Conservation (phyloP, 2,888 invertebrate genomes). For the Tupiocoris notatus region DNA sequence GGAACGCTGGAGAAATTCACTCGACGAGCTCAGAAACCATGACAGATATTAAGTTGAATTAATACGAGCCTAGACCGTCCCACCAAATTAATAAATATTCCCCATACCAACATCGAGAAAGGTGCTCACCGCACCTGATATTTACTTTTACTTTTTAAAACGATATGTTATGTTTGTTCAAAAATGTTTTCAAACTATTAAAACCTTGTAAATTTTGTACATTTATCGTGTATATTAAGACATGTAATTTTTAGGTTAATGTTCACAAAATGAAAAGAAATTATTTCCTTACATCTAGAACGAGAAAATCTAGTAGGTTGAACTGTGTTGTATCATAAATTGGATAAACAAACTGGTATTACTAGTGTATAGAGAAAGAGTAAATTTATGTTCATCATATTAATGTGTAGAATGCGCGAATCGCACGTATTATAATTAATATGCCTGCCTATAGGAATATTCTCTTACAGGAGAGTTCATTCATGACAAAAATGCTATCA, state of each 20-base stretch:
- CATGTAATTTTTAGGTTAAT: slow-evolving; percentile 39
- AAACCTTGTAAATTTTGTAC: slow-evolving; percentile 47
- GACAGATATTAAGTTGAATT: no score
- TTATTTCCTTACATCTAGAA: slow-evolving; percentile 36
- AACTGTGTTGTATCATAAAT: slow-evolving; percentile 22
- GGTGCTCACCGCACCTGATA: background rate
- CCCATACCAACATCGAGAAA: background rate
- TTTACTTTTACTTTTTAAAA: slow-evolving; percentile 7
- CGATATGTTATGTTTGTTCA: slow-evolving; percentile 44
- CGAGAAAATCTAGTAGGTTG: slow-evolving; percentile 42
- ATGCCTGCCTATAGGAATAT: slow-evolving; percentile 39
- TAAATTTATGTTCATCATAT: slow-evolving; percentile 38
- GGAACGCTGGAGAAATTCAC: no score
- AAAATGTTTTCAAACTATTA: slow-evolving; percentile 23
- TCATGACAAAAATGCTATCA: background rate
- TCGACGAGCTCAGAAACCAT: no score
- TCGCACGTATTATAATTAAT: slow-evolving; percentile 36
- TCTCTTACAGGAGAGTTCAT: background rate
- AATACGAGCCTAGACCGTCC: background rate
- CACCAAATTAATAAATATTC: slow-evolving; percentile 1
- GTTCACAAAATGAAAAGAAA: slow-evolving; percentile 16
- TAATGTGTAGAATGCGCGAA: slow-evolving; percentile 46
- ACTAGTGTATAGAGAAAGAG: slow-evolving; percentile 46
- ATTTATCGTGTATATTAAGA: slow-evolving; percentile 47
- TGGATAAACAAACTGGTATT: slow-evolving; percentile 42